Conservation (phyloP, 2,113 vertebrate species). For the Notiomystis cincta region DNA sequence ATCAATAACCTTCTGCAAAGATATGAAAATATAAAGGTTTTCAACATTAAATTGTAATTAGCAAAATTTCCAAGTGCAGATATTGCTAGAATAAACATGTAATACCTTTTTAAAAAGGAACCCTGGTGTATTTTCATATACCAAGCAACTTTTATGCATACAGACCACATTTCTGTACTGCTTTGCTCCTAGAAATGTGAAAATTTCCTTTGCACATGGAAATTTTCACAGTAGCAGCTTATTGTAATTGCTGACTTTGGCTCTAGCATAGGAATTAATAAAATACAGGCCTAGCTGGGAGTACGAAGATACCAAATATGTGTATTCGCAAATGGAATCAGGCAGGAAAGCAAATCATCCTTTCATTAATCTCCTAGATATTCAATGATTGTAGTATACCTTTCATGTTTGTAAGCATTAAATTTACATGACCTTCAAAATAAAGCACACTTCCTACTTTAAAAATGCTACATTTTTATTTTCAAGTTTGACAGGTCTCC, state of each 20-base stretch:
- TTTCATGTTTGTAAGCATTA: not conserved
- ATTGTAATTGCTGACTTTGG: not conserved
- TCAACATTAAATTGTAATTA: not conserved
- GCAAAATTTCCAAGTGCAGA: not conserved
- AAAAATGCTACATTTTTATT: not conserved
- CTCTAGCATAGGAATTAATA: not conserved
- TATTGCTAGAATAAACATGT: not conserved
- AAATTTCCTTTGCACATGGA: not conserved
- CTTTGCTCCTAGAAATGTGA: not conserved
- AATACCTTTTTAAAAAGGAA: not conserved
- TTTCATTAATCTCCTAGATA: not conserved
- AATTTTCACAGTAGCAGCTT: not conserved
- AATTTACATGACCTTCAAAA: not conserved
- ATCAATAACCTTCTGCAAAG: not conserved
- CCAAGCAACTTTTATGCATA: not conserved
- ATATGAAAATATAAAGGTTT: not conserved
- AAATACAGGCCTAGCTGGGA: not conserved
- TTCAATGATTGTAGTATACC: not conserved
- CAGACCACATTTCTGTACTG: not conserved
- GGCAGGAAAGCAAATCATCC: not conserved
- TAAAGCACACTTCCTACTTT: not conserved
- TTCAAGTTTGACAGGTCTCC: not conserved
- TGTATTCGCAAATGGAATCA: not conserved
- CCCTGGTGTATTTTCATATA: not conserved
- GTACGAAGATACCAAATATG: fast-evolving